Percentiles rank a stretch among this genome's conserved stretches.
These are phyloP conservation scores for Drosophila navojoa DNA, from an alignment of 1,140 invertebrate genomes.

Conservation along the genomic window DNA sequence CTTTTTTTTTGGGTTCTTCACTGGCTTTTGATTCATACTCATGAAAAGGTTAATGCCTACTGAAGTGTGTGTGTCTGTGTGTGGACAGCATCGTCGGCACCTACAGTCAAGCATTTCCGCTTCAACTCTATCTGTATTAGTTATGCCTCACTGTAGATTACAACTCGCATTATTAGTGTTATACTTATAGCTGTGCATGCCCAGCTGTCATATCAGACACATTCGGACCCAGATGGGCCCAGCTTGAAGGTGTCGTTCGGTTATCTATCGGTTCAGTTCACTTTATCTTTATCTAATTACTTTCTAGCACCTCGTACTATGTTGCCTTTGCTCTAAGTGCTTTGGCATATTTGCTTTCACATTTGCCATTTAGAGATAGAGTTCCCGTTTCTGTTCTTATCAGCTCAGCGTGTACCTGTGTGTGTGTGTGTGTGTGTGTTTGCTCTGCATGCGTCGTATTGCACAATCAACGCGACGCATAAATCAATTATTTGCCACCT, in stretches of 20 bases:
- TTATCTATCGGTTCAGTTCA: background rate
- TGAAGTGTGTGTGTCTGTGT: slow-evolving; percentile 49
- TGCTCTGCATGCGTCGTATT: slow-evolving; percentile 32
- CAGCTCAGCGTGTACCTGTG: slow-evolving; percentile 1
- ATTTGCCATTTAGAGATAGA: slow-evolving; percentile 1
- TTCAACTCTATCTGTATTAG: slow-evolving; percentile 52
- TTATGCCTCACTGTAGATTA: slow-evolving; percentile 40
- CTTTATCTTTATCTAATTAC: slow-evolving; percentile 46
- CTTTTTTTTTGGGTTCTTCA: slow-evolving; percentile 25
- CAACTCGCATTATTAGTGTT: slow-evolving; percentile 18
- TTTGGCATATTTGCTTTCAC: slow-evolving; percentile 14
- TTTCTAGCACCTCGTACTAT: slow-evolving; percentile 25
- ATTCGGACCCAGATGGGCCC: no score
- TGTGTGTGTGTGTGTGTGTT: slow-evolving; percentile 4
- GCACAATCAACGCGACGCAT: slow-evolving; percentile 47
- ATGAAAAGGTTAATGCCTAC: slow-evolving; percentile 80
- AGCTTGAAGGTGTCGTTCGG: background rate
- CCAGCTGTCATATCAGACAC: background rate
- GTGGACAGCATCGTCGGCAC: slow-evolving; percentile 63
- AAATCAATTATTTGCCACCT: slow-evolving; percentile 78
- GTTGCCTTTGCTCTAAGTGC: slow-evolving; percentile 10
- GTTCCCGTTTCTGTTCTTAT: slow-evolving; percentile 17
- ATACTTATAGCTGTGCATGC: slow-evolving; percentile 21
- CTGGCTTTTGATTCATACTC: slow-evolving; percentile 72
- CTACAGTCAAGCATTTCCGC: slow-evolving; percentile 66